Evolutionary conservation across 2,797 vertebrate species (phyloP).

Genomic region (Amphiprion clarkii): DNA sequence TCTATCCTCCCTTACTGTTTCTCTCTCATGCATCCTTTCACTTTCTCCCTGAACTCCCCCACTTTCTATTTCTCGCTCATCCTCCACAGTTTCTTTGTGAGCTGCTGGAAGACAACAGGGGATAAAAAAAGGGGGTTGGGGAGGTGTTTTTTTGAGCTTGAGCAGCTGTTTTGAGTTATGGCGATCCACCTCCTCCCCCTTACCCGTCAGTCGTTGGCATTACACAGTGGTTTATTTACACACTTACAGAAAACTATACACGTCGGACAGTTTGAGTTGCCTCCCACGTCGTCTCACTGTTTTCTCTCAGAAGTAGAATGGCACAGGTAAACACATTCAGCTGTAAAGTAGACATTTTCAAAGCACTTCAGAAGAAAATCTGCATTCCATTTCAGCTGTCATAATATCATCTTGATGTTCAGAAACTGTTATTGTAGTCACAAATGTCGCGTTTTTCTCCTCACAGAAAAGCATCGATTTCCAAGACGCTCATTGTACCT

Average conservation of each 20-base stretch:
- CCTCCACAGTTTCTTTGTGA: slow-evolving; percentile 37
- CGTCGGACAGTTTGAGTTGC: slow-evolving; percentile 40
- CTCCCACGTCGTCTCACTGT: slow-evolving; percentile 55
- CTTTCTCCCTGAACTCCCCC: slow-evolving; percentile 4
- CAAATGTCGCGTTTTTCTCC: slow-evolving; percentile 8
- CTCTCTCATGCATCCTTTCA: slow-evolving; percentile 3
- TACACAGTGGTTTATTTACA: slow-evolving; percentile 70
- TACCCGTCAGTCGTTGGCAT: slow-evolving; percentile 54
- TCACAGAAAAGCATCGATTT: neutral
- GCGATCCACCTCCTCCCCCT: slow-evolving; percentile 35
- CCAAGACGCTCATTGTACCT: neutral
- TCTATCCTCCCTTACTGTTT: neutral
- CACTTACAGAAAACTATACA: slow-evolving; percentile 57
- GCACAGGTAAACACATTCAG: slow-evolving; percentile 32
- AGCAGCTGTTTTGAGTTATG: slow-evolving; percentile 77
- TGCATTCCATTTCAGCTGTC: slow-evolving; percentile 12
- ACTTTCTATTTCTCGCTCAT: neutral
- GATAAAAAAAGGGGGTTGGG: slow-evolving; percentile 14
- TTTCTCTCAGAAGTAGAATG: slow-evolving; percentile 52
- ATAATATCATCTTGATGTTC: slow-evolving; percentile 9
- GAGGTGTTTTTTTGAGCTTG: slow-evolving; percentile 38
- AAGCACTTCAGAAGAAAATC: slow-evolving; percentile 40
- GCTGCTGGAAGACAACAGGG: slow-evolving; percentile 44
- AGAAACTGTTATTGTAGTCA: slow-evolving; percentile 18
- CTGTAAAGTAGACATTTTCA: slow-evolving; percentile 25